These are phyloP conservation scores for Anas flavirostris DNA, from an alignment of 2,797 vertebrate genomes.

Conservation along the genomic window DNA sequence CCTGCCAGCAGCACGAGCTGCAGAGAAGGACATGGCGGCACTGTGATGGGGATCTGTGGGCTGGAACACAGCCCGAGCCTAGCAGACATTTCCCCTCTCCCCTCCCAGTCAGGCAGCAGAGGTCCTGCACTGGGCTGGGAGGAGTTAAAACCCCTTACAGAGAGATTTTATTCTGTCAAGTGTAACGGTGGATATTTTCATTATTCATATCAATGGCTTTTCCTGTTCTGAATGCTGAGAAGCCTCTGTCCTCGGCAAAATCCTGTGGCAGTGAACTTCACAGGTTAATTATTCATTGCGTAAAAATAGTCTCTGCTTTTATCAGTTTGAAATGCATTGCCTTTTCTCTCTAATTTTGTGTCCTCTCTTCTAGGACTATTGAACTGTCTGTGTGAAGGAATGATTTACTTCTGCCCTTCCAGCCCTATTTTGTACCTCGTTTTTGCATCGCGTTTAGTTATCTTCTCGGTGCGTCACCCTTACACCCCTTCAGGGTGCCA, in stretches of 20 bases:
- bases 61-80: background rate
- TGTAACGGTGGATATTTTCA: slow-evolving; percentile 17
- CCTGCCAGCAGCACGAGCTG: background rate
- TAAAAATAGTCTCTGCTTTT: slow-evolving; percentile 49
- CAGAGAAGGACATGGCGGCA: background rate
- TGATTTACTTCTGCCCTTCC: background rate
- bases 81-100: background rate
- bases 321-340: slow-evolving; percentile 29
- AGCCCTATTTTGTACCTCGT: background rate
- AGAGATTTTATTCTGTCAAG: slow-evolving; percentile 43
- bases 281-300: slow-evolving; percentile 61
- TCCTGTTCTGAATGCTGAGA: slow-evolving; percentile 36
- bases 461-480: background rate
- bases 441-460: background rate
- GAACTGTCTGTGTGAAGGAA: background rate
- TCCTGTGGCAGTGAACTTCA: slow-evolving; percentile 11
- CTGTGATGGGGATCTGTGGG: background rate
- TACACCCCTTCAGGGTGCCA: background rate
- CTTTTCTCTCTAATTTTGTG: slow-evolving; percentile 23
- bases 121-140: background rate
- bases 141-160: slow-evolving; percentile 26
- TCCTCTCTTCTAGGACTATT: background rate
- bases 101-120: background rate
- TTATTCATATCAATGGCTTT: slow-evolving; percentile 43
- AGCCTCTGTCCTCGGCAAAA: background rate